These are phyloP conservation scores for Eubasilissa regina DNA, from an alignment of 1,140 invertebrate genomes.

Conservation along the genomic window DNA sequence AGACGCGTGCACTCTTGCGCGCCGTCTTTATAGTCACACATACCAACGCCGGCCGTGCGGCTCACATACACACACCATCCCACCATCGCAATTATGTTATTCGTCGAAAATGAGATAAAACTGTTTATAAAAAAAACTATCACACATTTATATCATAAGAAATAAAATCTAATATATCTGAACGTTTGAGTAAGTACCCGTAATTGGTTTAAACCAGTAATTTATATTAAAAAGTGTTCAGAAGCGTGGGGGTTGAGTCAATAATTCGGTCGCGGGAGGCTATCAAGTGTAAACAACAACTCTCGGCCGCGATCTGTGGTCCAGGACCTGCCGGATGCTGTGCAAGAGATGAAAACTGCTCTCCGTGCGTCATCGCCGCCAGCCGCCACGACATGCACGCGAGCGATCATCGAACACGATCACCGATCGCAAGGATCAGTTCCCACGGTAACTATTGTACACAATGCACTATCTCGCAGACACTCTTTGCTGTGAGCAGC, in stretches of 20 bases:
- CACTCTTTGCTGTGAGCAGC: not conserved
- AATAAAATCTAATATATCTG: no score
- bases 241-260: not conserved
- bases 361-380: constrained; percentile 14
- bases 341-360: not conserved
- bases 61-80: no score
- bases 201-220: no score
- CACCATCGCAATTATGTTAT: no score
- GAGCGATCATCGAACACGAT: not conserved
- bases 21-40: no score
- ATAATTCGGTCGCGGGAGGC: constrained; percentile 5
- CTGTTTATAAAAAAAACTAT: no score
- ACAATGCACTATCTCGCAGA: not conserved
- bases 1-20: no score
- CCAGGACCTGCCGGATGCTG: constrained; percentile 27
- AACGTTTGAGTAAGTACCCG: no score
- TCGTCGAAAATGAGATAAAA: no score
- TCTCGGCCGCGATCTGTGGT: not conserved
- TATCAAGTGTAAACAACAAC: constrained; percentile 18
- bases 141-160: no score
- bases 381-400: not conserved
- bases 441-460: not conserved
- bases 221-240: no score
- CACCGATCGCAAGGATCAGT: not conserved
- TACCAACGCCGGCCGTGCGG: no score